Conservation (phyloP, 2,113 vertebrate genomes). For the Salvelinus namaycush region DNA sequence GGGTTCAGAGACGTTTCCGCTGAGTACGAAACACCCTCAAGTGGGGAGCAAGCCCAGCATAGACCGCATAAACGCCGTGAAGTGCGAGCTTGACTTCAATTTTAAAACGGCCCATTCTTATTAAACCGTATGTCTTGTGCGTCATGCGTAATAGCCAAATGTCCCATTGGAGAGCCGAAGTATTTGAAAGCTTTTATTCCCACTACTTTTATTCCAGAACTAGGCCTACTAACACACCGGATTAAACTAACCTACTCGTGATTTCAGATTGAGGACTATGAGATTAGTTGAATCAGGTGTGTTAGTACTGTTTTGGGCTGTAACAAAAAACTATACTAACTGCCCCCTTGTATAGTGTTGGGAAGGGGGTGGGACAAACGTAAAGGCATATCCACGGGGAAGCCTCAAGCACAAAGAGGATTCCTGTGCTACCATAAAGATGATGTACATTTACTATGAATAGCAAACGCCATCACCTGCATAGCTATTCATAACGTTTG, state of each 20-base stretch:
- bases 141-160: slow-evolving; percentile 13
- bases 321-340: background rate
- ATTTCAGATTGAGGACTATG: background rate
- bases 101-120: slow-evolving; percentile 32
- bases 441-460: background rate
- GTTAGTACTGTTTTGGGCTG: background rate
- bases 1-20: slow-evolving; percentile 70
- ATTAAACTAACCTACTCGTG: background rate
- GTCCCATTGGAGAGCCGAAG: background rate
- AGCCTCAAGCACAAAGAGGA: background rate
- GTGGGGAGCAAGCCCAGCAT: slow-evolving; percentile 70
- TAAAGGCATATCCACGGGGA: background rate
- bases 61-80: slow-evolving; percentile 76
- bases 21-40: slow-evolving; percentile 53
- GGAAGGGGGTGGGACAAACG: background rate
- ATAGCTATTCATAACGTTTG: too few species aligned
- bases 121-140: slow-evolving; percentile 13
- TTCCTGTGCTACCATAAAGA: background rate
- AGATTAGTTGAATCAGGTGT: background rate
- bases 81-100: slow-evolving; percentile 75
- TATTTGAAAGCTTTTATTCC: background rate
- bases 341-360: background rate
- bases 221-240: background rate
- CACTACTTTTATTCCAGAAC: background rate
- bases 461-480: too few species aligned